phyloP scores from a whole-genome alignment of 2,113 vertebrate genomes.

The Numenius arquata region DNA sequence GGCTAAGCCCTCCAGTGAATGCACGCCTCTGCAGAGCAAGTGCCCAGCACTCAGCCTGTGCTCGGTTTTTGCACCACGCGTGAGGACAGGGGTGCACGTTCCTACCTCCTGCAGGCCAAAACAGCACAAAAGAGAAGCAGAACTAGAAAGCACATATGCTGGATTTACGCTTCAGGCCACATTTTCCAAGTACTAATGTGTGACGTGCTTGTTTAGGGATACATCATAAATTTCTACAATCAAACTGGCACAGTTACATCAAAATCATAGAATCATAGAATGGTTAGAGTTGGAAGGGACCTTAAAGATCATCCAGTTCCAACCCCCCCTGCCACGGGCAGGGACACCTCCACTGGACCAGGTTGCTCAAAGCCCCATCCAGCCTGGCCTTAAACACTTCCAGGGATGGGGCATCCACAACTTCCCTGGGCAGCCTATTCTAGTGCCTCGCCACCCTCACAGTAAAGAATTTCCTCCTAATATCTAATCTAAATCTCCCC shows the following conservation, averaged over 20 bases:
- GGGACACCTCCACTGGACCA: too few species aligned
- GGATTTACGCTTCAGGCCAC: background rate
- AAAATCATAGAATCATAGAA: too few species aligned
- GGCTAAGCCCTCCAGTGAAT: background rate
- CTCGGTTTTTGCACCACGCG: background rate
- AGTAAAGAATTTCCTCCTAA: too few species aligned
- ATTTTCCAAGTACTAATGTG: background rate
- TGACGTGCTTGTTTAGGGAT: background rate
- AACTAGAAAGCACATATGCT: background rate
- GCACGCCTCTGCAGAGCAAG: background rate
- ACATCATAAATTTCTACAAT: background rate
- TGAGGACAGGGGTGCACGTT: background rate
- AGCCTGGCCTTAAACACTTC: too few species aligned
- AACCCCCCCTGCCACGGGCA: too few species aligned
- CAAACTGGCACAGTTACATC: background rate
- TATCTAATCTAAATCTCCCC: too few species aligned
- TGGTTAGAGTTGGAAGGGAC: too few species aligned
- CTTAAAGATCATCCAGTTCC: too few species aligned
- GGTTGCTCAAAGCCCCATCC: too few species aligned
- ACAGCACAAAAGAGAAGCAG: fast-evolving
- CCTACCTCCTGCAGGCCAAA: background rate
- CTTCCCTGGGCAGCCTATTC: too few species aligned
- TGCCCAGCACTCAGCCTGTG: background rate
- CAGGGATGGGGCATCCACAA: too few species aligned
- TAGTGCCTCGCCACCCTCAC: too few species aligned